Conservation (phyloP, 2,888 invertebrate species). For the Strigamia maritima region DNA sequence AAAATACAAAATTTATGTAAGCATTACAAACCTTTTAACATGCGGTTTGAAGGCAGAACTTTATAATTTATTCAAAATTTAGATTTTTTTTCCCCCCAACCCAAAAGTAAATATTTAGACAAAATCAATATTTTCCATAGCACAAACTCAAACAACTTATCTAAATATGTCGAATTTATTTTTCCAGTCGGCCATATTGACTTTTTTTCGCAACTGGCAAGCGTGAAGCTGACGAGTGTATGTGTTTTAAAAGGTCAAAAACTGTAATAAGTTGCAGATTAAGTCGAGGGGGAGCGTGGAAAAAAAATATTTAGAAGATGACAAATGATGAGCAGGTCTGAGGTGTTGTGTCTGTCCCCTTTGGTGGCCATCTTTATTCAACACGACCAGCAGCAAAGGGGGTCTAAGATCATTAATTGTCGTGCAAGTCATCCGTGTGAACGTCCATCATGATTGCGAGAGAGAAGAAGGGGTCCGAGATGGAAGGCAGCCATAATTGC, state of each 20-base stretch:
- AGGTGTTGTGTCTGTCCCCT: constrained; percentile 16
- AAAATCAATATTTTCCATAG: too few species aligned
- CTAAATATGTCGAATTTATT: neutral
- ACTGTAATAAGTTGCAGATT: neutral
- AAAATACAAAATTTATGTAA: neutral
- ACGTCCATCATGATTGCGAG: constrained; percentile 13
- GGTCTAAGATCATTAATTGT: constrained; percentile 17
- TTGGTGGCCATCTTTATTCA: constrained; percentile 27
- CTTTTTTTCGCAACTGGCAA: neutral
- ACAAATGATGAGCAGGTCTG: constrained; percentile 20
- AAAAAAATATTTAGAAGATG: neutral
- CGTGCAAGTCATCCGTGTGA: constrained; percentile 26
- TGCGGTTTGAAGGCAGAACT: too few species aligned
- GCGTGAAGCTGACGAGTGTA: neutral
- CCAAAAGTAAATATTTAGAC: too few species aligned
- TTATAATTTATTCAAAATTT: neutral
- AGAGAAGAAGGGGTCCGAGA: neutral
- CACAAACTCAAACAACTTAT: too few species aligned
- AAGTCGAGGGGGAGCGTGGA: neutral
- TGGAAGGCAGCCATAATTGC: constrained; percentile 26
- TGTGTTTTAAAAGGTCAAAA: neutral
- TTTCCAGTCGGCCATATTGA: neutral
- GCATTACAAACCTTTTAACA: neutral
- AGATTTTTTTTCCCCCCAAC: too few species aligned
- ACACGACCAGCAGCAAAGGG: constrained; percentile 22